Conservation (phyloP, 2,797 vertebrate species). For the Hydrocynus forskahlii region DNA sequence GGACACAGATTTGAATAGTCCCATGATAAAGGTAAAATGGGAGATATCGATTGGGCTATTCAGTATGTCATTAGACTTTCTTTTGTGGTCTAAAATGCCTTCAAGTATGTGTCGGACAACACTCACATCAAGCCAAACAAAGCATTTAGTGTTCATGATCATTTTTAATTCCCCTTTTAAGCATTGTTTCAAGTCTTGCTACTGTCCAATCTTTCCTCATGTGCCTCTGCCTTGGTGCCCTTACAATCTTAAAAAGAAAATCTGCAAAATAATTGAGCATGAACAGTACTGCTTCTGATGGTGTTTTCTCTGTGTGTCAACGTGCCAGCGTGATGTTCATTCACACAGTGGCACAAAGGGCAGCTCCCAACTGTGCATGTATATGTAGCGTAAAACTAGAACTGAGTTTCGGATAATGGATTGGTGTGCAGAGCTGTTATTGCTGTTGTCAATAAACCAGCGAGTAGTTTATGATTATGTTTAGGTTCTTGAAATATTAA, state of each 20-base stretch:
- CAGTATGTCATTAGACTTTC: constrained; percentile 43
- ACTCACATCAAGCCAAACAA: constrained; percentile 12
- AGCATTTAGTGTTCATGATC: background rate
- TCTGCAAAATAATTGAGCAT: too few relatives aligned
- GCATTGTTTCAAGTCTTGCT: background rate
- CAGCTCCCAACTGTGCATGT: too few relatives aligned
- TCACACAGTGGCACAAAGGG: too few relatives aligned
- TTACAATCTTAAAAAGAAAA: background rate
- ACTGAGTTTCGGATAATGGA: too few relatives aligned
- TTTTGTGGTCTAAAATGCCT: constrained; percentile 45
- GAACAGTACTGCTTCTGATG: too few relatives aligned
- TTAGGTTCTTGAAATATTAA: too few relatives aligned
- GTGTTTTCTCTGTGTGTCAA: too few relatives aligned
- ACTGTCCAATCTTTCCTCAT: background rate
- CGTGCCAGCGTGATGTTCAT: too few relatives aligned
- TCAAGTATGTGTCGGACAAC: background rate
- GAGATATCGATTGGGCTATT: constrained; percentile 35
- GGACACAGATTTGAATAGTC: constrained; percentile 46
- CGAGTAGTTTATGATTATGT: too few relatives aligned
- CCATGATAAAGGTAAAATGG: constrained; percentile 26
- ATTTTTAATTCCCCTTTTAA: background rate
- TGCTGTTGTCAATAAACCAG: too few relatives aligned
- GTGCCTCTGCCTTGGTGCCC: constrained; percentile 41
- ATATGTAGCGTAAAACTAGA: too few relatives aligned
- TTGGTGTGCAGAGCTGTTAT: too few relatives aligned